Conservation (phyloP, 2,113 vertebrate species). For the Macquaria ambigua region DNA sequence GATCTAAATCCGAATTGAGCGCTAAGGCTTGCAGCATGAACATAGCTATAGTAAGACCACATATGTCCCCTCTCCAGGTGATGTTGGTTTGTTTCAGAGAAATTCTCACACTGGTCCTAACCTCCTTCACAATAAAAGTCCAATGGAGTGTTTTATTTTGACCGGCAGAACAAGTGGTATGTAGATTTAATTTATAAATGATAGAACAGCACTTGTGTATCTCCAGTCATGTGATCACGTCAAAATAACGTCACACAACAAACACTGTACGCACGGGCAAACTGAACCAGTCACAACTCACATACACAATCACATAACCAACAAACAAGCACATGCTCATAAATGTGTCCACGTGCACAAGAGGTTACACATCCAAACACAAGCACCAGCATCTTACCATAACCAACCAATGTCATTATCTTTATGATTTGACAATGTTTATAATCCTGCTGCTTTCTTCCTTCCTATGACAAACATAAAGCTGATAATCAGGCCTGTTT, state of each 20-base stretch:
- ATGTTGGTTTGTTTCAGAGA: neutral
- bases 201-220: neutral
- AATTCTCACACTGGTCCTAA: neutral
- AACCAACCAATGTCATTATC: slow-evolving; percentile 40
- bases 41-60: too few relatives aligned
- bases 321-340: slow-evolving; percentile 18
- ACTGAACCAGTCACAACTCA: neutral
- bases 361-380: slow-evolving; percentile 28
- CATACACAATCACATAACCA: neutral
- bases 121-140: neutral
- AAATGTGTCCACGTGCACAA: slow-evolving; percentile 17
- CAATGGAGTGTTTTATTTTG: neutral
- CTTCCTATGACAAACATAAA: slow-evolving; percentile 49
- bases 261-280: neutral
- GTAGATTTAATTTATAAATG: neutral
- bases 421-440: slow-evolving; percentile 67
- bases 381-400: slow-evolving; percentile 41
- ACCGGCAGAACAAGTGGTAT: too few relatives aligned
- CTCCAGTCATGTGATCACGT: neutral
- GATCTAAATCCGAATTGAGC: too few relatives aligned
- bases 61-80: too few relatives aligned
- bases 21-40: too few relatives aligned
- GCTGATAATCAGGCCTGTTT: slow-evolving; percentile 46
- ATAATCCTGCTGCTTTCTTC: slow-evolving; percentile 58
- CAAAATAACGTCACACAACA: neutral